phyloP scores from a whole-genome alignment of 2,888 invertebrate genomes.

The Scaptomyza cyrtandrae region DNA sequence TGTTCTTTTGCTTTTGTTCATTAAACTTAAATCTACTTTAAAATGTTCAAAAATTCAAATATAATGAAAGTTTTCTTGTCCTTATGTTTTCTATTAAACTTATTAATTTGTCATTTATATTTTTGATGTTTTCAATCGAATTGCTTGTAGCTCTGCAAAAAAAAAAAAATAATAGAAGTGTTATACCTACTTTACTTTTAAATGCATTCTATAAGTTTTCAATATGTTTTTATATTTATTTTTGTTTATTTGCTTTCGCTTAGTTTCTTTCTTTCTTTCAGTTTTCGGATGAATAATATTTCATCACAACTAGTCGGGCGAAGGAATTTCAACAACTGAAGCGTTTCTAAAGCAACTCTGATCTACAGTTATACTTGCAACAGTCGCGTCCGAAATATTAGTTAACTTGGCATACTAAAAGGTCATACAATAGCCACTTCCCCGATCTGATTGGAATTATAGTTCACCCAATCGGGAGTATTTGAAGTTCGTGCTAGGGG shows the following conservation, averaged over 20 bases:
- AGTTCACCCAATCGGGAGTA: constrained; percentile 44
- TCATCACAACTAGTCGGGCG: constrained; percentile 23
- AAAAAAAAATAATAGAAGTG: no score
- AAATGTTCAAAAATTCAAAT: no score
- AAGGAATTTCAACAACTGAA: constrained; percentile 54
- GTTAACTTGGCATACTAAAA: constrained; percentile 26
- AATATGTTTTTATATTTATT: neutral
- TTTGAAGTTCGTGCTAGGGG: constrained; percentile 33
- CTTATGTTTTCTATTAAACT: no score
- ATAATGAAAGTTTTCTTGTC: no score
- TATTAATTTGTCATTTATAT: no score
- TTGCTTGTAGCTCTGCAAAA: no score
- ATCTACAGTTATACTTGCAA: constrained; percentile 18
- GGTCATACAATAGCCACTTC: constrained; percentile 63
- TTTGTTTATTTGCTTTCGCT: neutral
- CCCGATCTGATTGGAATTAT: constrained; percentile 67
- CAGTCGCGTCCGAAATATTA: constrained; percentile 61
- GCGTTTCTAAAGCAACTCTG: neutral
- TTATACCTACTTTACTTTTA: no score
- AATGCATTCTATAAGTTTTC: neutral
- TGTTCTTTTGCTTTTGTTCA: no score
- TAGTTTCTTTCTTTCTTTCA: neutral
- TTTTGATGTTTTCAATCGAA: no score
- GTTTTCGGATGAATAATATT: neutral
- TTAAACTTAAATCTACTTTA: no score